Evolutionary conservation across 2,888 invertebrate genomes (phyloP).

Genomic region (Ectropis crepuscularia): DNA sequence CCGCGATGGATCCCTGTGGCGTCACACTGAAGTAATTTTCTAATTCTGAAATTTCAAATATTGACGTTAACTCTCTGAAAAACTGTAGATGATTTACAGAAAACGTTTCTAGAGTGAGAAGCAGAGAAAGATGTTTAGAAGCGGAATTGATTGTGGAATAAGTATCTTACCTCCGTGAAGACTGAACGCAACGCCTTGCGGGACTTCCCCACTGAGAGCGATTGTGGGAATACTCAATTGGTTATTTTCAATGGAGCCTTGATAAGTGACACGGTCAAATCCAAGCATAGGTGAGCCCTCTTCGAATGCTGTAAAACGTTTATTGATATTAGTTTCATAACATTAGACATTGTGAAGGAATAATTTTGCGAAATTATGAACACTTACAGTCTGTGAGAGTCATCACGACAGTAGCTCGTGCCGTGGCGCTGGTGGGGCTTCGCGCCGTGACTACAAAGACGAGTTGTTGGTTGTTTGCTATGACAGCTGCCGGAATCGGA

Average conservation of each 20-base stretch:
- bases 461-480: slow-evolving; percentile 48
- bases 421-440: slow-evolving; percentile 38
- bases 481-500: slow-evolving; percentile 45
- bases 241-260: slow-evolving; percentile 44
- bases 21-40: slow-evolving; percentile 21
- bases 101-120: too few species aligned
- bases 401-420: slow-evolving; percentile 46
- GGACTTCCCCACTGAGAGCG: slow-evolving; percentile 48
- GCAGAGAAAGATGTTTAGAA: neutral
- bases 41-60: slow-evolving; percentile 12
- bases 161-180: slow-evolving; percentile 34
- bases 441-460: slow-evolving; percentile 45
- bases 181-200: slow-evolving; percentile 42
- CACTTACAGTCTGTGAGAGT: slow-evolving; percentile 28
- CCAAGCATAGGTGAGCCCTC: slow-evolving; percentile 36
- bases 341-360: too few species aligned
- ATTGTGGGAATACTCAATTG: slow-evolving; percentile 40
- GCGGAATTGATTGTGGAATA: too few species aligned
- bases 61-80: neutral
- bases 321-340: too few species aligned
- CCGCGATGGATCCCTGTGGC: slow-evolving; percentile 23
- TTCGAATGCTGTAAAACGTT: slow-evolving; percentile 26
- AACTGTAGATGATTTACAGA: neutral
- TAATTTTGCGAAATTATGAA: neutral
- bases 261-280: slow-evolving; percentile 47